phyloP scores from a whole-genome alignment of 2,113 vertebrate genomes.

The Astur gentilis region DNA sequence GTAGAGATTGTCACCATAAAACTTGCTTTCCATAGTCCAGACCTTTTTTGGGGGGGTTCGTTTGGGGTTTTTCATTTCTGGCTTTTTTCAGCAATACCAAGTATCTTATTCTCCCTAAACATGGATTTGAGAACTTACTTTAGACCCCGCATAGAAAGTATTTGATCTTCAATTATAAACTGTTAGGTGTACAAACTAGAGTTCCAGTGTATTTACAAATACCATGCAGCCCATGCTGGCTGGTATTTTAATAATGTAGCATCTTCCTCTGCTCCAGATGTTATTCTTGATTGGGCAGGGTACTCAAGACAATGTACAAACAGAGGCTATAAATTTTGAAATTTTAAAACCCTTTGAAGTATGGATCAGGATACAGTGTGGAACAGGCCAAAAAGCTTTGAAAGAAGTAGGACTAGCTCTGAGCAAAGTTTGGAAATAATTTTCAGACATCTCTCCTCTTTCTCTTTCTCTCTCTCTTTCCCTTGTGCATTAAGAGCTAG shows the following conservation, averaged over 20 bases:
- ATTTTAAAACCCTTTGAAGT: background rate
- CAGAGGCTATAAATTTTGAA: background rate
- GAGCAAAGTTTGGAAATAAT: background rate
- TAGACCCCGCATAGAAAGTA: background rate
- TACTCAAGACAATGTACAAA: background rate
- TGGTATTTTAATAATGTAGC: background rate
- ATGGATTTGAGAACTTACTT: background rate
- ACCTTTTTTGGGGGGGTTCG: fast-evolving
- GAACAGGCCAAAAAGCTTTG: background rate
- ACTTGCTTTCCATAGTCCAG: background rate
- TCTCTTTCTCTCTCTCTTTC: too few relatives aligned
- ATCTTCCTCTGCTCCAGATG: background rate
- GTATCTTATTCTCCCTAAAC: background rate
- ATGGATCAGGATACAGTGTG: background rate
- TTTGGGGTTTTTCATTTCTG: background rate
- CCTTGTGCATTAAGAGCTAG: background rate
- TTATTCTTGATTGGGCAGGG: background rate
- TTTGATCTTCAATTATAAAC: background rate
- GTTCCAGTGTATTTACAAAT: background rate
- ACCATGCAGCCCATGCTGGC: background rate
- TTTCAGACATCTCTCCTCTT: background rate
- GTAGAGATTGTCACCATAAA: background rate
- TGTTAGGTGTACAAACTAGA: background rate
- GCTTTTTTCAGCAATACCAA: background rate
- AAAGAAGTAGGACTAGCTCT: background rate